Conservation (phyloP, 2,113 vertebrate species). For the Calidris pugnax region DNA sequence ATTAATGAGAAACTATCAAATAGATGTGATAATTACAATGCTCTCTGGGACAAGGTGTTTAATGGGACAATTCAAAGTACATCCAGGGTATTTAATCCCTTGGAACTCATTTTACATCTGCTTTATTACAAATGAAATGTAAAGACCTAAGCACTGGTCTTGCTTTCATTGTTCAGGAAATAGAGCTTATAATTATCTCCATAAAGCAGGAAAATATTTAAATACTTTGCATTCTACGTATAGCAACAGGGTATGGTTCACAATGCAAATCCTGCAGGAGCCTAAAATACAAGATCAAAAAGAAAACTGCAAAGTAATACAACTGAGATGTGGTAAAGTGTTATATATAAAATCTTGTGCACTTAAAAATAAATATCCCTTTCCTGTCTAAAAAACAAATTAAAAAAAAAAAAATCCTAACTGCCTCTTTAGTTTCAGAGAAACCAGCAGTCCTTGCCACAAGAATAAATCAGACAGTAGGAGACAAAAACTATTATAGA, state of each 20-base stretch:
- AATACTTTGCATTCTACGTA: constrained; percentile 18
- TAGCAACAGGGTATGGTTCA: constrained; percentile 16
- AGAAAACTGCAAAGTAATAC: background rate
- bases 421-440: constrained; percentile 19
- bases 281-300: constrained; percentile 1
- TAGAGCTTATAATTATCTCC: constrained; percentile 58
- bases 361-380: background rate
- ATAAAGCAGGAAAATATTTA: constrained; percentile 41
- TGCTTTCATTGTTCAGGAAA: constrained; percentile 61
- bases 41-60: constrained; percentile 41
- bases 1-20: constrained; percentile 34
- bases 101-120: constrained; percentile 48
- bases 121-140: constrained; percentile 43
- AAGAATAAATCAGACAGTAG: constrained; percentile 67
- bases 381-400: background rate
- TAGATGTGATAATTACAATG: constrained; percentile 21
- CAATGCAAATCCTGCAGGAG: constrained; percentile 5
- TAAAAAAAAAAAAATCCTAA: background rate
- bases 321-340: background rate
- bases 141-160: constrained; percentile 5
- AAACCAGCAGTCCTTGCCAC: constrained; percentile 28
- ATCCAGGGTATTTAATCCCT: constrained; percentile 40
- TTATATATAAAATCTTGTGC: background rate
- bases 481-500: constrained; percentile 63
- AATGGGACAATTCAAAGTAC: constrained; percentile 52